Evolutionary conservation across 2,888 invertebrate genomes (phyloP).

Genomic region (Cordilura impudica): DNA sequence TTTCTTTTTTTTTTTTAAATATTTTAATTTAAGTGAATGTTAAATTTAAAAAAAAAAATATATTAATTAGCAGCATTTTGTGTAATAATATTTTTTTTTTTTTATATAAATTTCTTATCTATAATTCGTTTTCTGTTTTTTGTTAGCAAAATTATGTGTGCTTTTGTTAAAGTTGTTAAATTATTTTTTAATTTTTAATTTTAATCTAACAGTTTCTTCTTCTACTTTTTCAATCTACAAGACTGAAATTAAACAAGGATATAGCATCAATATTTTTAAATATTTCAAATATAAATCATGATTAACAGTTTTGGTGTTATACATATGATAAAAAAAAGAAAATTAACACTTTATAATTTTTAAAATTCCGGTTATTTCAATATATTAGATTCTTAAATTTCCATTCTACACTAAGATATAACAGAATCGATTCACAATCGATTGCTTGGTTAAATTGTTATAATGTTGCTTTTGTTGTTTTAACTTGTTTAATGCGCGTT

Average conservation of each 20-base stretch:
- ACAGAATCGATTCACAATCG: too few relatives aligned
- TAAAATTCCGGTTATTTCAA: too few relatives aligned
- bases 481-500: too few relatives aligned
- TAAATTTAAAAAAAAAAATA: conserved; percentile 14
- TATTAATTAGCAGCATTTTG: conserved; percentile 20
- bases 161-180: conserved; percentile 19
- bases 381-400: too few relatives aligned
- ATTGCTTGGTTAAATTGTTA: too few relatives aligned
- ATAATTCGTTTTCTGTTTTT: neutral
- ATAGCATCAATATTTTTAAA: conserved; percentile 31
- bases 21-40: conserved; percentile 24
- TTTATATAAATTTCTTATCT: neutral
- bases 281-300: neutral
- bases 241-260: conserved; percentile 46
- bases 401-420: too few relatives aligned
- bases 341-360: too few relatives aligned
- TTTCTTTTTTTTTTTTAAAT: too few relatives aligned
- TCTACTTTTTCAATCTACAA: conserved; percentile 31
- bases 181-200: neutral
- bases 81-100: neutral
- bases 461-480: too few relatives aligned
- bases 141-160: conserved; percentile 17
- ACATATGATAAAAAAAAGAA: too few relatives aligned
- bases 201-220: conserved; percentile 5
- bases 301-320: neutral